Base-by-base conservation (phyloP, 2,888 invertebrate genomes). In the Drosophila meridionalis region DNA sequence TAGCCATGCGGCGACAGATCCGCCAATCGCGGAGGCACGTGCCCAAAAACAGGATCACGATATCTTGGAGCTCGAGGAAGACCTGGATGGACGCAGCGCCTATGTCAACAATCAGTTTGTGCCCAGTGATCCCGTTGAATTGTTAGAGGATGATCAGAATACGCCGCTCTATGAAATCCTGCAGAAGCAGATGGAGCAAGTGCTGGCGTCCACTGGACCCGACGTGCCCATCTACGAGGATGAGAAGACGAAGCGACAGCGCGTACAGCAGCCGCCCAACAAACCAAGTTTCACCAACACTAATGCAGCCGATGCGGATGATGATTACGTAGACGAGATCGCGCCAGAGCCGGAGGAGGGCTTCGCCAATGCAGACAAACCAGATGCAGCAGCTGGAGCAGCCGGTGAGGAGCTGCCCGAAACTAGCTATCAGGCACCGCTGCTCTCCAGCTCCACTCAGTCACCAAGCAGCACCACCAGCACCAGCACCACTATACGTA, bases 21-120 rank as follows among this genome's bases (percentile, higher is more conserved):
- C 67, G 9, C 30, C 64, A 1, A 20, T 65, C 20, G 63, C 47
- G 1, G 87, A 88, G 26, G 42, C 72, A 3, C 80, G 81, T 7
- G 53, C 84, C 4, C 72, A 82, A 42, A 63, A 71, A 50, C 60
- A 71, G 20, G 78, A 77, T 8, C 62, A 61, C 50, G 64, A 68
- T 12, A 52, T 68, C 3, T 6, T 84, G 26, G 83, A 82, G 8
- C 64, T 69, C 7, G 87, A 87, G 11, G 66, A 83, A 0, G 90
- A 90, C 28, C 59, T 81, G 36, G 89, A 91, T 59, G 91, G 82
- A 12, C 90, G 92, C 26, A 88, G 87, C 53, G 89, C 91, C 3
- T 92, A 83, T 68, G 78, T 90, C 12, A 91, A 92, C 60, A 92
- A 92, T 73, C 83, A 89, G 57, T 90, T 77, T 78, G 79, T 92